phyloP scores from a whole-genome alignment of 2,888 invertebrate genomes.

The Brassicogethes aeneus region DNA sequence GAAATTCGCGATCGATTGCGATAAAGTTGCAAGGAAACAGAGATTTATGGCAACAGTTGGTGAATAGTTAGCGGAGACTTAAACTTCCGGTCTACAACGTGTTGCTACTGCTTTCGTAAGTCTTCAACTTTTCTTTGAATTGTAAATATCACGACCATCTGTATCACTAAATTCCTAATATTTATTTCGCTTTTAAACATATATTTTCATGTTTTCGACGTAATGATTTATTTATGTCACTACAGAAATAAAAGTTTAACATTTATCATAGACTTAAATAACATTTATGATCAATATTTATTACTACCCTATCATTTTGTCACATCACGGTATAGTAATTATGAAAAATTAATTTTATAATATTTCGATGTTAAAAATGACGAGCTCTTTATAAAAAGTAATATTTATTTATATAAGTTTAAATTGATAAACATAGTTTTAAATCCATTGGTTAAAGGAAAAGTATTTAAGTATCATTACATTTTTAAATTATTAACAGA shows the following conservation, averaged over 20 bases:
- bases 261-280: no score
- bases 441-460: no score
- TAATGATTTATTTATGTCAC: neutral
- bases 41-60: constrained; percentile 14
- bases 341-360: no score
- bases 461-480: no score
- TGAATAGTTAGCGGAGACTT: constrained; percentile 10
- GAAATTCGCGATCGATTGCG: neutral
- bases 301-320: no score
- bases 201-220: neutral
- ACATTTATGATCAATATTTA: no score
- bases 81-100: constrained; percentile 10
- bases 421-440: no score
- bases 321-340: no score
- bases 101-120: constrained; percentile 7
- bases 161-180: constrained; percentile 3
- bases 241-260: neutral
- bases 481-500: no score
- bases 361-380: no score
- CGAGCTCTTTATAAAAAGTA: no score
- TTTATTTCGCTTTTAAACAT: neutral
- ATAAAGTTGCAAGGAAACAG: constrained; percentile 5
- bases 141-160: constrained; percentile 4
- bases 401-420: no score
- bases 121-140: constrained; percentile 4